phyloP scores from a whole-genome alignment of 2,113 vertebrate species.

The Channa argus region DNA sequence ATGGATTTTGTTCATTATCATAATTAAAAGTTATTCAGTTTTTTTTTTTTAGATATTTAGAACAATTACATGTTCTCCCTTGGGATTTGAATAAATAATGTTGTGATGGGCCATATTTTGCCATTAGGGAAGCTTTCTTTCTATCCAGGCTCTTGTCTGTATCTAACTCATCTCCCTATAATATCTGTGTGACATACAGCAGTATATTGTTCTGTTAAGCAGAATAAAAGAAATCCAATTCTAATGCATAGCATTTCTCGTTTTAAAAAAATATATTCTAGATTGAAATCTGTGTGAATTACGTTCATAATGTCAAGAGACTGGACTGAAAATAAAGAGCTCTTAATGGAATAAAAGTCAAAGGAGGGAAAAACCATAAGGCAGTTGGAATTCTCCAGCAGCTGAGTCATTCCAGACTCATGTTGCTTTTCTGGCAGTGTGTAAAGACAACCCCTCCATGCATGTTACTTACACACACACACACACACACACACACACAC shows the following conservation, averaged over 20 bases:
- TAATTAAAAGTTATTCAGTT: constrained; percentile 47
- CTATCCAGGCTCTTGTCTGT: constrained; percentile 16
- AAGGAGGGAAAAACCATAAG: constrained; percentile 53
- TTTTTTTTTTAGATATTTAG: constrained; percentile 23
- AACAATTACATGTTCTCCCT: constrained; percentile 38
- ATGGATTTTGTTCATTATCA: constrained; percentile 36
- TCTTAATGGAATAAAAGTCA: constrained; percentile 69
- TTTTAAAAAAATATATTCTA: constrained; percentile 21
- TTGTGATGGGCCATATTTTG: constrained; percentile 54
- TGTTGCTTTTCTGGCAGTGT: constrained; percentile 66
- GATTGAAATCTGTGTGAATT: constrained; percentile 36
- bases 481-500: constrained; percentile 12
- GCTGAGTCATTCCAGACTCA: constrained; percentile 68
- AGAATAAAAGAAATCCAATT: constrained; percentile 26
- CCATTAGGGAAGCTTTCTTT: constrained; percentile 52
- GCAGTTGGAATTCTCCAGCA: constrained; percentile 65
- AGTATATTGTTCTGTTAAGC: constrained; percentile 1
- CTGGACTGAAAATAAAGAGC: constrained; percentile 55
- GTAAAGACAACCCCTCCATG: constrained; percentile 26
- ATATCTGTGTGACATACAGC: constrained; percentile 22
- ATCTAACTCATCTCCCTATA: constrained; percentile 34
- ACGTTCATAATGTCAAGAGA: constrained; percentile 38
- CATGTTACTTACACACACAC: constrained; percentile 9
- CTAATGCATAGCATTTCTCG: constrained; percentile 17
- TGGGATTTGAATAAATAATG: constrained; percentile 60